Evolutionary conservation across 2,888 invertebrate species (phyloP).

Genomic region (Thysanoteuthis rhombus): DNA sequence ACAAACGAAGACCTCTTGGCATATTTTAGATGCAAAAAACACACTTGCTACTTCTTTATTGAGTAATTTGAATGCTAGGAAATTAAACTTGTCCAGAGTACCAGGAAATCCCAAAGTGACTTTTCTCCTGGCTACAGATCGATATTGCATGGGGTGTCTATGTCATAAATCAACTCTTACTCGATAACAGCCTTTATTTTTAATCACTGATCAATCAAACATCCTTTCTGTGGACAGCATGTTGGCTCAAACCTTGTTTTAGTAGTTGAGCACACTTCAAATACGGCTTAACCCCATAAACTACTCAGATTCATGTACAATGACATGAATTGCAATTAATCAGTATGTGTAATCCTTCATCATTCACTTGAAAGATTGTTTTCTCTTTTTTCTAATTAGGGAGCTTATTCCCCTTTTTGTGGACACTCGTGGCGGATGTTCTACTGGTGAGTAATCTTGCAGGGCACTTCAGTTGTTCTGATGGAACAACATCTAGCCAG

Average conservation of each 20-base stretch:
- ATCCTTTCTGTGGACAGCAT: neutral
- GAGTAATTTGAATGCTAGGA: neutral
- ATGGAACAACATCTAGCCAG: too few relatives aligned
- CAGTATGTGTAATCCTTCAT: too few relatives aligned
- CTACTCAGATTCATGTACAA: neutral
- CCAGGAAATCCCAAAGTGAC: neutral
- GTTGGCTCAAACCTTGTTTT: neutral
- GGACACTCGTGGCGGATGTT: too few relatives aligned
- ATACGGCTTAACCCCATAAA: neutral
- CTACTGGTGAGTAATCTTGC: too few relatives aligned
- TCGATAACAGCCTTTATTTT: neutral
- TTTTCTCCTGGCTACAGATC: neutral
- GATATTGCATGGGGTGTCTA: neutral
- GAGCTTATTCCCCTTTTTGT: too few relatives aligned
- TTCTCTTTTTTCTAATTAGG: too few relatives aligned
- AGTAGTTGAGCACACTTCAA: neutral
- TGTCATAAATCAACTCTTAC: neutral
- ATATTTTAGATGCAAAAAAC: neutral
- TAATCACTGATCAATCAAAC: neutral
- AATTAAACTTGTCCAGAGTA: neutral
- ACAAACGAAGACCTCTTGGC: neutral
- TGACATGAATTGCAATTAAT: too few relatives aligned
- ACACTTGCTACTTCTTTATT: neutral
- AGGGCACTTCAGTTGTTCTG: too few relatives aligned
- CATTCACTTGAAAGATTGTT: too few relatives aligned